Evolutionary conservation across 2,888 invertebrate genomes (phyloP), one percentile per base, ranked within the genome.

Genomic region (Drosophila mulleri): DNA sequence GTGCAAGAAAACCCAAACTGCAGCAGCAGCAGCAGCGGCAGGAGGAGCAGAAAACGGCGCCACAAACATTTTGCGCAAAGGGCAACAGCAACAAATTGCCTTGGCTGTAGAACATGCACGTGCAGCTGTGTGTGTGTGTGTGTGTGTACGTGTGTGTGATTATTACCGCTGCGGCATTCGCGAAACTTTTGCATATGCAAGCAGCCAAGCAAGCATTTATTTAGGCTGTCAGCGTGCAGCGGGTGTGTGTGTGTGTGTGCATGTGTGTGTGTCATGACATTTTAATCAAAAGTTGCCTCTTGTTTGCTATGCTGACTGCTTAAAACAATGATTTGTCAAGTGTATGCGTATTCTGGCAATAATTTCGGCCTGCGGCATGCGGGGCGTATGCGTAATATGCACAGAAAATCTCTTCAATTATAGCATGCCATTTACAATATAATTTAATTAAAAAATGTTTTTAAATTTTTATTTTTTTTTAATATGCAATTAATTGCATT

Each of bases 221-320:
- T 58, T 37, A 26, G 41, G 8, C 12, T 44, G 18, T 20, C 42
- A 8, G 29, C 53, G 35, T 41, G 20, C 61, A 23, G 23, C 20
- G 47, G 32, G 44, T 61, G 60, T 20, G 58, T 29, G 45, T 56
- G 44, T 18, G 35, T 11, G n/a, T 3, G 5, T 16, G 54, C 8
- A 16, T 54, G 23, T 45, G 44, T 56, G 39, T 61, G 58, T 57
- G 67, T 65, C 68, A 41, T 71, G 80, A 84, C 86, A 87, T 85
- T 88, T 87, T 90, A 86, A 90, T 86, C 90, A 87, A 90, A 80
- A 88, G 72, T 86, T 86, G 65, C 62, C 57, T 63, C 59, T 66
- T 62, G 37, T 67, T 44, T 58, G 52, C 47, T 42, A 44, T 41
- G 42, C 52, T 44, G 63, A 72, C 66, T 63, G 72, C 66, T 66